Conservation (phyloP, 1,140 invertebrate species). For the Drosophila baimaii region DNA sequence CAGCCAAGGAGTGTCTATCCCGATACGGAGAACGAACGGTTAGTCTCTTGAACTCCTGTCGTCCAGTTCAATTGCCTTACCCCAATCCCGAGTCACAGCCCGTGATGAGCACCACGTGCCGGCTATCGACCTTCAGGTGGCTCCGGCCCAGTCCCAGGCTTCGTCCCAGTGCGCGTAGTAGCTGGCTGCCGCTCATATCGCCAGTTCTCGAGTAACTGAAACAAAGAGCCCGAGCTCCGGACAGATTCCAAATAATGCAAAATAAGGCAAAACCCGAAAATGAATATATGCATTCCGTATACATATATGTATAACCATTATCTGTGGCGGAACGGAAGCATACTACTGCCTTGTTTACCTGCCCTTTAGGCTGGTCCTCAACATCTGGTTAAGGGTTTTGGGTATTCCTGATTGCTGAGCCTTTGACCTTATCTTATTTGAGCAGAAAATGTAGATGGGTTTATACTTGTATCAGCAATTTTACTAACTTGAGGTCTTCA, state of each 20-base stretch:
- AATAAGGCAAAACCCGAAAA: slow-evolving; percentile 64
- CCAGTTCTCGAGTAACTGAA: slow-evolving; percentile 57
- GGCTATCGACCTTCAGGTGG: slow-evolving; percentile 61
- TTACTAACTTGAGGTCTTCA: no score
- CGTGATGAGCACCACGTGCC: slow-evolving; percentile 88
- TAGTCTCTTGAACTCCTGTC: background rate
- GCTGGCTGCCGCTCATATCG: slow-evolving; percentile 60
- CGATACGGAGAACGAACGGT: background rate
- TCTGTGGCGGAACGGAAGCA: slow-evolving; percentile 36
- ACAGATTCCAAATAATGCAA: slow-evolving; percentile 45
- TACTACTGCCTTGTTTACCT: slow-evolving; percentile 49
- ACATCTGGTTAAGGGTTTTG: background rate
- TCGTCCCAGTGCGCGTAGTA: slow-evolving; percentile 56
- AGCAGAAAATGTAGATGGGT: no score
- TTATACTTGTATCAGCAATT: no score
- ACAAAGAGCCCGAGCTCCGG: slow-evolving; percentile 27
- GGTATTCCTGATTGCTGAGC: background rate
- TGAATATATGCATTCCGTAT: slow-evolving; percentile 46
- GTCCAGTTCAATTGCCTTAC: slow-evolving; percentile 84
- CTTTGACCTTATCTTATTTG: background rate
- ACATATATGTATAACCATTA: slow-evolving; percentile 41
- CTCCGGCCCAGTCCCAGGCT: slow-evolving; percentile 58
- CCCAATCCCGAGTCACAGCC: slow-evolving; percentile 94
- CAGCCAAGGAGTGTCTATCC: slow-evolving; percentile 80
- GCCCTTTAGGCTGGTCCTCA: slow-evolving; percentile 55